Conservation (phyloP, 2,797 vertebrate species). For the Cossypha dichroa region DNA sequence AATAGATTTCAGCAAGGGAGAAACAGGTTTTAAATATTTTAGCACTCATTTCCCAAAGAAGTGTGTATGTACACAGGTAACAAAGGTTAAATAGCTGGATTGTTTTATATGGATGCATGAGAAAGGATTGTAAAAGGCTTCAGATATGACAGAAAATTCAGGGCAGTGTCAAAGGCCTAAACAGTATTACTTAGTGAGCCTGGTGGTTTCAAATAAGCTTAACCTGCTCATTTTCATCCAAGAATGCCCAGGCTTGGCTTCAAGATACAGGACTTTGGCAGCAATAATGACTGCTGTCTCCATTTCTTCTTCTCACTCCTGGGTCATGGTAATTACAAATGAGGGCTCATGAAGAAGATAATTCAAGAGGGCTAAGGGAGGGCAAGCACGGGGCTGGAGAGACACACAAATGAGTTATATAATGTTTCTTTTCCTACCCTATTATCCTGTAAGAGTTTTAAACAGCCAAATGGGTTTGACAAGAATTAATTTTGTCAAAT, state of each 20-base stretch:
- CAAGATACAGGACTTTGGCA: neutral
- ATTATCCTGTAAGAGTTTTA: neutral
- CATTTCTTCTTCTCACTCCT: neutral
- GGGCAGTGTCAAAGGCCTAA: neutral
- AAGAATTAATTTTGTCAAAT: slow-evolving; percentile 28
- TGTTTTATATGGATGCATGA: neutral
- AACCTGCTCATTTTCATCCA: neutral
- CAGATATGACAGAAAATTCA: neutral
- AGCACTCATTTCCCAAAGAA: neutral
- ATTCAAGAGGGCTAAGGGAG: neutral
- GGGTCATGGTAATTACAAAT: neutral
- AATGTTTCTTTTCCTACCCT: neutral
- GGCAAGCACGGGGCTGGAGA: neutral
- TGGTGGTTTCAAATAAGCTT: neutral
- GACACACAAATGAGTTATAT: neutral
- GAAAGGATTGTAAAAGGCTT: neutral
- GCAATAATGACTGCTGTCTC: neutral
- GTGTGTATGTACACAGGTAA: neutral
- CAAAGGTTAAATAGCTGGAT: neutral
- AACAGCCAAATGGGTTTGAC: slow-evolving; percentile 19
- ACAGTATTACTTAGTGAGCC: neutral
- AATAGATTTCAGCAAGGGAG: neutral
- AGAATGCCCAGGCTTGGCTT: neutral
- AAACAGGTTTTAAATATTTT: neutral
- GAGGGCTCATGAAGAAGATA: neutral